These are phyloP conservation scores for Hippocampus barbouri DNA, from an alignment of 2,113 vertebrate genomes.

Conservation along the genomic window DNA sequence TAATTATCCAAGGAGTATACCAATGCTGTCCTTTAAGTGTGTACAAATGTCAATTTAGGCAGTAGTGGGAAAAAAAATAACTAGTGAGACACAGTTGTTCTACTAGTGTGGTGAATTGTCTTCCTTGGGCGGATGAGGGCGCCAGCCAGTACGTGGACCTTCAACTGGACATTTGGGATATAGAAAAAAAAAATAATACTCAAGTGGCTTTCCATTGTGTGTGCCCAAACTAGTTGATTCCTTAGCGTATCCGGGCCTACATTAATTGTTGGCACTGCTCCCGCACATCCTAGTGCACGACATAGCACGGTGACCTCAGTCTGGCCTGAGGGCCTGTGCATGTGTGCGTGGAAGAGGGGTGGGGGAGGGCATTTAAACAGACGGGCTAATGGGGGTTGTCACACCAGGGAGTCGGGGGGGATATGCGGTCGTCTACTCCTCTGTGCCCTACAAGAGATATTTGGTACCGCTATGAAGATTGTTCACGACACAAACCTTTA, in stretches of 20 bases:
- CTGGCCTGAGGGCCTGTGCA: constrained; percentile 42
- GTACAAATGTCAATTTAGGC: too few species aligned
- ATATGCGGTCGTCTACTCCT: constrained; percentile 56
- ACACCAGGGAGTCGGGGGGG: constrained; percentile 61
- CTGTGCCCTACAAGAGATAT: constrained; percentile 41
- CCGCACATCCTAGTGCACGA: constrained; percentile 42
- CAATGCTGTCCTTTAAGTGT: too few species aligned
- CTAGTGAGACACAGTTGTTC: too few species aligned
- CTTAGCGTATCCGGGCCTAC: constrained; percentile 15
- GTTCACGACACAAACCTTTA: background rate
- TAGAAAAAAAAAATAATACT: background rate
- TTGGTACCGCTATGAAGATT: constrained; percentile 21
- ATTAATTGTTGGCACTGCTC: constrained; percentile 47
- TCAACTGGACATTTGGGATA: background rate
- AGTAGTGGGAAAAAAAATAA: too few species aligned
- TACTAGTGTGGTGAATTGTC: too few species aligned
- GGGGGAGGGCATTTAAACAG: constrained; percentile 59
- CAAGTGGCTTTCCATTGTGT: background rate
- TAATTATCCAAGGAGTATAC: too few species aligned
- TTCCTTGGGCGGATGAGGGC: background rate
- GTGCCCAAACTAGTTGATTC: constrained; percentile 40
- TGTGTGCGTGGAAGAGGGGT: constrained; percentile 24
- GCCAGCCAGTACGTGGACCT: background rate
- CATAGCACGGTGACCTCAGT: constrained; percentile 57
- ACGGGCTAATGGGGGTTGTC: constrained; percentile 72